Evolutionary conservation across 1,140 invertebrate genomes (phyloP), one percentile per base, ranked within the genome.

Genomic region (Grapholita molesta): DNA sequence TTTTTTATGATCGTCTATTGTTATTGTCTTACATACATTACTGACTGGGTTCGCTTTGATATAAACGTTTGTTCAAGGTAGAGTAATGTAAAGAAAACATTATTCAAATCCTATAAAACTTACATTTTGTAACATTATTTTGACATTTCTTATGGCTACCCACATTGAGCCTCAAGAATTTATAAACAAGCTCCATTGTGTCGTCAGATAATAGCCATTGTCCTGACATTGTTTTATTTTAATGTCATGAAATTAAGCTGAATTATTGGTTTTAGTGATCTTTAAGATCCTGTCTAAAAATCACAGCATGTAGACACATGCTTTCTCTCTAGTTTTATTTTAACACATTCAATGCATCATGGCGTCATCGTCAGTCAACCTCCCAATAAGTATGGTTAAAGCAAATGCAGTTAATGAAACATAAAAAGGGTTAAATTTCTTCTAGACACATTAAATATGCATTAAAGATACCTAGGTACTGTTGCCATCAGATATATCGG

Each of bases 131-230:
- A 21, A 21, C 1, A 21, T 48, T 48, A 18, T 7, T 48, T 48
- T 38, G 35, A 15, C 35, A 38, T 15, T 38, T 38, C 42, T 21
- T 3, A 30, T 8, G 42, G n/a, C 42, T 48, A 48, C 42, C n/a
- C 11, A 32, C 67, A 69, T 42, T 69, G 67, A 64, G 21, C 23
- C 42, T 57, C 18, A 30, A 8, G 25, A 28, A 64, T 69, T 69
- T 32, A 69, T 64, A 69, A 69, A 69, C 67, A 69, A 38, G 7
- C 3, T 5, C 18, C 48, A 32, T 33, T 57, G 24, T 67, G 33
- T 68, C 9, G 7, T n/a, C 21, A 23, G 35, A 61, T 53, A 64
- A 42, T 57, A 64, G 18, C 55, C 55, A 69, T 69, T 69, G 67
- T 69, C 35, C 18, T 38, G 23, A 69, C 33, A 61, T 28, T 15